Evolutionary conservation across 2,797 vertebrate species (phyloP).

Genomic region (Hybognathus amarus): DNA sequence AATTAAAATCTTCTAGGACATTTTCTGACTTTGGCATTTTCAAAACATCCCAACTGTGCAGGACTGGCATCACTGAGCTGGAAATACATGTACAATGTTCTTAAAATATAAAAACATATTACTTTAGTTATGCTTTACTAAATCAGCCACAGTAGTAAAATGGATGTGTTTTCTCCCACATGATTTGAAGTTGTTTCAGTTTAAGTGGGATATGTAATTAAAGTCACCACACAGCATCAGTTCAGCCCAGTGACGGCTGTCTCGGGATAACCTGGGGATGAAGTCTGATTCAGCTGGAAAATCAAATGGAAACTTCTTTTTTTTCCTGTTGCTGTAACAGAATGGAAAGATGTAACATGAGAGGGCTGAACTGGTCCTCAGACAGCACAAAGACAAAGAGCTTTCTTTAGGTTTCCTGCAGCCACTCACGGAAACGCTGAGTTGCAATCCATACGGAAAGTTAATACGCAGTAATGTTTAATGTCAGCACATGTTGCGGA

Average conservation of each 20-base stretch:
- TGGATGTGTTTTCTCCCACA: slow-evolving; percentile 16
- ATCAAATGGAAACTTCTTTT: slow-evolving; percentile 61
- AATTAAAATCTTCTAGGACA: neutral
- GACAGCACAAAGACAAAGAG: slow-evolving; percentile 82
- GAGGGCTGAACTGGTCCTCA: slow-evolving; percentile 78
- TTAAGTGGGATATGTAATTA: slow-evolving; percentile 30
- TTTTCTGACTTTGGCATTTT: neutral
- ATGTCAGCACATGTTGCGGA: slow-evolving; percentile 85
- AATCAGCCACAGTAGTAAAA: neutral
- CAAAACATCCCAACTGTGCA: neutral
- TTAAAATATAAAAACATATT: neutral
- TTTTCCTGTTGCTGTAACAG: slow-evolving; percentile 63
- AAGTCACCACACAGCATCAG: slow-evolving; percentile 32
- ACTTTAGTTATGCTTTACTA: neutral
- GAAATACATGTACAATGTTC: neutral
- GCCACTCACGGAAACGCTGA: slow-evolving; percentile 76
- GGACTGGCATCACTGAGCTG: neutral
- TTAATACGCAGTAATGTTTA: slow-evolving; percentile 82
- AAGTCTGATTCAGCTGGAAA: slow-evolving; percentile 39
- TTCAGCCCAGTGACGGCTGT: slow-evolving; percentile 29
- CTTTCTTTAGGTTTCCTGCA: slow-evolving; percentile 74
- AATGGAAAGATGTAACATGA: slow-evolving; percentile 84
- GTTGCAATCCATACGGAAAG: slow-evolving; percentile 84
- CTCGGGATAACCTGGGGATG: slow-evolving; percentile 17
- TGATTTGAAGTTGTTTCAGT: slow-evolving; percentile 39